These are phyloP conservation scores for Saccostrea echinata DNA, from an alignment of 1,140 invertebrate species.

Conservation along the genomic window DNA sequence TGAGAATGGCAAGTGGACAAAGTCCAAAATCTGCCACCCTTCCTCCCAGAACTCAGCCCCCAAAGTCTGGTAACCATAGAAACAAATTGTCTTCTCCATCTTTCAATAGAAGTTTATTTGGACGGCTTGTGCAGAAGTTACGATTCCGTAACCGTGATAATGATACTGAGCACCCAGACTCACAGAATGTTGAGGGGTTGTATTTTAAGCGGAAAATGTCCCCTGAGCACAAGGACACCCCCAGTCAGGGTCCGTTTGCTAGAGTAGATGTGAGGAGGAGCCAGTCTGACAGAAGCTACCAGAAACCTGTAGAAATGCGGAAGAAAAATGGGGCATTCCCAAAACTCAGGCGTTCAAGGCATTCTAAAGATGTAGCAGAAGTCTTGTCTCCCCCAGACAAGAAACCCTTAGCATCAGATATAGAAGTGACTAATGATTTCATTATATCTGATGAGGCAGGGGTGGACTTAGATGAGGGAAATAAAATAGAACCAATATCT, in stretches of 20 bases:
- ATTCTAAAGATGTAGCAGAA: conserved; percentile 5
- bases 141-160: conserved; percentile 48
- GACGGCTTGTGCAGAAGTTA: conserved; percentile 47
- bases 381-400: background rate
- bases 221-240: background rate
- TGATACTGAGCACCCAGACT: conserved; percentile 40
- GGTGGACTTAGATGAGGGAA: conserved; percentile 50
- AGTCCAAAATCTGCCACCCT: conserved; percentile 42
- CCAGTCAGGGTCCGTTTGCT: background rate
- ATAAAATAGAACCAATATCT: conserved; percentile 31
- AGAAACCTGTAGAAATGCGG: conserved; percentile 39
- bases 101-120: conserved; percentile 41
- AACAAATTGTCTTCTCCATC: conserved; percentile 26
- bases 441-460: conserved; percentile 43
- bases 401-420: background rate
- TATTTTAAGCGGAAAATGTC: conserved; percentile 44
- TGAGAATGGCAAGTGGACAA: conserved; percentile 30
- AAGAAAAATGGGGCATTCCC: conserved; percentile 40
- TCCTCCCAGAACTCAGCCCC: conserved; percentile 43
- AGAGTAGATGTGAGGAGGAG: conserved; percentile 44
- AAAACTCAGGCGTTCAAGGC: conserved; percentile 5
- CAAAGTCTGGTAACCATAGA: conserved; percentile 18
- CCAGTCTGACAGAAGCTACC: conserved; percentile 47
- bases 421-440: conserved; percentile 49
- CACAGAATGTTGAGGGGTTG: conserved; percentile 50